These are phyloP conservation scores for Antennarius striatus DNA, from an alignment of 2,113 vertebrate genomes.

Conservation along the genomic window DNA sequence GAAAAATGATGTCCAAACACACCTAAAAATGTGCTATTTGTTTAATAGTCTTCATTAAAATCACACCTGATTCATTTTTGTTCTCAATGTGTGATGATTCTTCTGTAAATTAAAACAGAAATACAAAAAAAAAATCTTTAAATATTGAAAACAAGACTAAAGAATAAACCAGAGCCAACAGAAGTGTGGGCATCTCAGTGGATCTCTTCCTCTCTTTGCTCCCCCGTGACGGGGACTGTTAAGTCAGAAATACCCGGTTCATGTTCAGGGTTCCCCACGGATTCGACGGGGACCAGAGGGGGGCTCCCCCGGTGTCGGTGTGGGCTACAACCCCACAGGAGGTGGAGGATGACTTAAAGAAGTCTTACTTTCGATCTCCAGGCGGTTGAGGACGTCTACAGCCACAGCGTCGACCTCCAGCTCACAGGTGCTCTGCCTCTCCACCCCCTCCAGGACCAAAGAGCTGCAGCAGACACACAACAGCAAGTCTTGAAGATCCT, in stretches of 20 bases:
- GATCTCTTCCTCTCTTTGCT: conserved; percentile 7
- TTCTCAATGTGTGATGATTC: no score
- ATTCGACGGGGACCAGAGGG: conserved; percentile 1
- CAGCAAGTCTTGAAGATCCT: neutral
- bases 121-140: no score
- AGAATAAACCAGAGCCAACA: no score
- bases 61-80: no score
- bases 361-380: conserved; percentile 93
- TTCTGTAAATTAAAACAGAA: no score
- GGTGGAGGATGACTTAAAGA: no score
- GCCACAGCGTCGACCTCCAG: conserved; percentile 98
- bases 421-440: conserved; percentile 94
- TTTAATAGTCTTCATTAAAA: no score
- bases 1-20: no score
- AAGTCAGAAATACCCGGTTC: neutral
- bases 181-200: neutral
- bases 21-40: neutral
- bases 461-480: conserved; percentile 78
- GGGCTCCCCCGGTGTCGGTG: neutral
- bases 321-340: neutral
- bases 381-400: conserved; percentile 92
- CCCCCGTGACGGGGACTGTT: conserved; percentile 8
- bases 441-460: conserved; percentile 87
- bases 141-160: no score
- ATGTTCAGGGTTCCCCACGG: conserved; percentile 9